Base-by-base conservation (phyloP, 2,888 invertebrate species). In the Drosophila austrosaltans region DNA sequence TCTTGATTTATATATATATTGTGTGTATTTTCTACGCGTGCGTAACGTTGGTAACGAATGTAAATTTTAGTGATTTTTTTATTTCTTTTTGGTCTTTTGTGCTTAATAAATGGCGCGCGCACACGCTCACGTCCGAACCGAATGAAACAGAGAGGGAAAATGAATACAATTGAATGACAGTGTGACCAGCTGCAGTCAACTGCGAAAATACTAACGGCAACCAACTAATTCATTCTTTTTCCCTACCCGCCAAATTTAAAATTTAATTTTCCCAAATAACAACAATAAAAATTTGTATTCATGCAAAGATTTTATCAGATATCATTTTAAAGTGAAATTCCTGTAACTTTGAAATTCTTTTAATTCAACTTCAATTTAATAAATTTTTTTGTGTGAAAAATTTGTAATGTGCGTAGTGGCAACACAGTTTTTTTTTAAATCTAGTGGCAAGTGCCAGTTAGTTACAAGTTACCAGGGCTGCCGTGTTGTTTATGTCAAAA, bases 31-130 rank as follows among this genome's bases (percentile, higher is more conserved):
- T 7, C 36, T 57, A 57, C 57, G 57, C 57, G 57, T 57, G 57
- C 57, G 57, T 57, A 57, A 57, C 57, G 57, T 57, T 57, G 57
- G 57, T 39, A 57, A 57, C 57, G 57, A 57, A 57, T 57, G 36
- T 57, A 20, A 48, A 48, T 57, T 56, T 56, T 20, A 16, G 8
- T 22, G 39, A 57, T 22, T 57, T 54, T 39, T 4, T 7, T 36
- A 36, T 10, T 36, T 4, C 22, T 20, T 12, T 7, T 36, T 22
- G 57, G 22, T 57, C 36, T 57, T 57, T 57, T 39, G 32, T 57
- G 20, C 32, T 39, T 22, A 22, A 22, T 36, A 36, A 56, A 56
- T 16, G 16, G 32, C 22, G 57, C 56, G 56, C 36, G 39, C 36
- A 22, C 22, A 39, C 36, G 36, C 36, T 36, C 53, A 36, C 56